Evolutionary conservation across 2,797 vertebrate species (phyloP), one percentile per base, ranked within the genome.

Genomic region (Catharus ustulatus): DNA sequence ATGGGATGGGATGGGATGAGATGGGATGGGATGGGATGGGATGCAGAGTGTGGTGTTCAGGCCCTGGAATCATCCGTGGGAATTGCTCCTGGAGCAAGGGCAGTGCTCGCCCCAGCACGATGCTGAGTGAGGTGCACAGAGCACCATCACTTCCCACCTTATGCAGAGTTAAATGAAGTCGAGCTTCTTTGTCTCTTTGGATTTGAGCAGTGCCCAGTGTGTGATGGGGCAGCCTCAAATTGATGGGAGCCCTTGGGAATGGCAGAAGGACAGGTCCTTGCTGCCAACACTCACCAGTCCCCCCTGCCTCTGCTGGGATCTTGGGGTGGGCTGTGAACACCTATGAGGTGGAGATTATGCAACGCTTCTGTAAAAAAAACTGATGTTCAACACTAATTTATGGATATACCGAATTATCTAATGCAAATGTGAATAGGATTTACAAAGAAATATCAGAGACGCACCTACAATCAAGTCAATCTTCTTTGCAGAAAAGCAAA

Each of bases 301-400:
- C 42, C 21, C 27, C 36, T 42, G 30, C 42, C 63, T 62, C 69
- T 72, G 38, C 55, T 54, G 68, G 58, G 67, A 58, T 68, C 30
- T 64, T 20, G 38, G 46, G 34, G 20, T 19, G 55, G 52, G 19
- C 38, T 1, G 1, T 32, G 76, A 91, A 88, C 57, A 83, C 67
- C 29, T 91, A 27, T 52, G 85, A 87, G 67, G 73, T 0, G 3
- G 80, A 85, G 89, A 85, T 90, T 81, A 78, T 76, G 73, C 77
- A 76, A 3, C 3, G 0, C 40, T 67, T 76, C 77, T 1, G 1
- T 63, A 34, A 73, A 89, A 57, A 87, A 84, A 89, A 75, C 67
- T 52, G 76, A 32, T 89, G 93, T 45, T 93, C 85, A 42, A 48
- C 88, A 86, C 77, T 90, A 79, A 93, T 90, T 87, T 66, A 84